These are phyloP conservation scores for Telmatherina bonti DNA, from an alignment of 2,797 vertebrate species.

Conservation along the genomic window DNA sequence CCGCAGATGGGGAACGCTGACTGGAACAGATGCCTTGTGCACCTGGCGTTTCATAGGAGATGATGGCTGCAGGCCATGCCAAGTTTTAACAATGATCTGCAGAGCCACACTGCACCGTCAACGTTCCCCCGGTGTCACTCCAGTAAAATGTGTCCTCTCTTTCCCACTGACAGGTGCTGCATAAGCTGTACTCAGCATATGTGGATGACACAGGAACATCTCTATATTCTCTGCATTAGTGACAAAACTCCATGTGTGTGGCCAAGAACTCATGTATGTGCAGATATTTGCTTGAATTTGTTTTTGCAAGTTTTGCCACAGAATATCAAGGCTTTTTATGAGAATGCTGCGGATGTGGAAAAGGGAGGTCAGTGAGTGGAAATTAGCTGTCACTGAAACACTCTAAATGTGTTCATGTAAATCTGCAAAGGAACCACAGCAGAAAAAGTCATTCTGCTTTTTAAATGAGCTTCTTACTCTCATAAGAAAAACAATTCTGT, in stretches of 20 bases:
- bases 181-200: slow-evolving; percentile 42
- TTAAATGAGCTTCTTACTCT: background rate
- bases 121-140: slow-evolving; percentile 57
- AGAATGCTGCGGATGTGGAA: background rate
- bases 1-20: slow-evolving; percentile 56
- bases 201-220: background rate
- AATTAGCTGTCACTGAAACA: background rate
- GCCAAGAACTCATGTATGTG: background rate
- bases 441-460: background rate
- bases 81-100: slow-evolving; percentile 62
- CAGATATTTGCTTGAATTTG: background rate
- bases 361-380: background rate
- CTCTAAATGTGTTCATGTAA: background rate
- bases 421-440: background rate
- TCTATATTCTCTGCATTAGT: background rate
- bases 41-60: slow-evolving; percentile 33
- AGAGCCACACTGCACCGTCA: slow-evolving; percentile 60
- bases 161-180: slow-evolving; percentile 52
- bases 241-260: background rate
- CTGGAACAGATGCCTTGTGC: slow-evolving; percentile 56
- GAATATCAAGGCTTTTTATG: background rate
- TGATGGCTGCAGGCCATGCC: slow-evolving; percentile 29
- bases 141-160: slow-evolving; percentile 37
- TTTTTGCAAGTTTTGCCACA: background rate
- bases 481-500: background rate